phyloP scores from a whole-genome alignment of 2,888 invertebrate species.

The Microplitis manilae region DNA sequence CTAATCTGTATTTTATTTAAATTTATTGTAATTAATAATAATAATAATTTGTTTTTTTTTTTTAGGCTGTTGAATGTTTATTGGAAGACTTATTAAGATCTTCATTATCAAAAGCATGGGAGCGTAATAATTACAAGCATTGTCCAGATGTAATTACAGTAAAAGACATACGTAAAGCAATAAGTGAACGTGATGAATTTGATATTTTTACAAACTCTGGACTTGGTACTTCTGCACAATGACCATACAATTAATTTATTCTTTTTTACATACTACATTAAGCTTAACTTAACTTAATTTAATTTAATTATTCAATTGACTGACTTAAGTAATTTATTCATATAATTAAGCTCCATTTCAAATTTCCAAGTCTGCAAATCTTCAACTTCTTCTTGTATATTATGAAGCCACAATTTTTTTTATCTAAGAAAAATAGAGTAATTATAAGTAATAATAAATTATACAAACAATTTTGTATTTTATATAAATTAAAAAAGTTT shows the following conservation, averaged over 20 bases:
- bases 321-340: too few relatives aligned
- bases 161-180: conserved; percentile 62
- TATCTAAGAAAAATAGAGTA: too few relatives aligned
- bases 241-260: conserved; percentile 23
- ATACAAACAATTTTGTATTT: too few relatives aligned
- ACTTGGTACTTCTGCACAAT: conserved; percentile 41
- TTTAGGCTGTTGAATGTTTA: conserved; percentile 61
- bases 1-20: conserved; percentile 7
- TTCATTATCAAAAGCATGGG: conserved; percentile 62
- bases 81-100: conserved; percentile 62
- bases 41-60: conserved; percentile 34
- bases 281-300: neutral
- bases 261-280: neutral
- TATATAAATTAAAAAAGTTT: too few relatives aligned
- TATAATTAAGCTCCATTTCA: too few relatives aligned
- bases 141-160: conserved; percentile 56
- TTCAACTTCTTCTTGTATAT: too few relatives aligned
- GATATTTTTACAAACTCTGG: conserved; percentile 67
- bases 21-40: neutral
- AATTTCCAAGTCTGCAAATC: too few relatives aligned
- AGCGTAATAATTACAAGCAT: conserved; percentile 55
- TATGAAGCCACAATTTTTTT: too few relatives aligned
- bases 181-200: conserved; percentile 64
- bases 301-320: too few relatives aligned
- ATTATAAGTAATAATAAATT: too few relatives aligned